phyloP scores from a whole-genome alignment of 2,113 vertebrate species.

The Cynocephalus volans region DNA sequence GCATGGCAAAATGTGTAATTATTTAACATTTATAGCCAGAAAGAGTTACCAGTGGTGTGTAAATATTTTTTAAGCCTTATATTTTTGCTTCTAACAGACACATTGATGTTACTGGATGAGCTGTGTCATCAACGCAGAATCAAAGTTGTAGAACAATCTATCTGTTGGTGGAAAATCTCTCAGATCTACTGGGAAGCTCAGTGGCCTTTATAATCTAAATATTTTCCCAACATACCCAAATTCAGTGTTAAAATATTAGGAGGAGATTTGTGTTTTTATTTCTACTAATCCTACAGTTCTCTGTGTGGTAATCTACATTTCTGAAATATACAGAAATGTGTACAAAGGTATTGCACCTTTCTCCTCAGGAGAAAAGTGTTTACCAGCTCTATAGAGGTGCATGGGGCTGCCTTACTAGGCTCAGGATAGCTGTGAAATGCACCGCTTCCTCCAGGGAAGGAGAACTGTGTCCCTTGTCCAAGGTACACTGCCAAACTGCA shows the following conservation, averaged over 20 bases:
- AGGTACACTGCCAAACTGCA: background rate
- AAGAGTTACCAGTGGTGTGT: background rate
- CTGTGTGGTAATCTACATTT: background rate
- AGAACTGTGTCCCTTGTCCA: background rate
- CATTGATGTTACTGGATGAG: background rate
- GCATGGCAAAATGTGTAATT: background rate
- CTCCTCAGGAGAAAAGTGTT: background rate
- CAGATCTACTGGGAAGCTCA: background rate
- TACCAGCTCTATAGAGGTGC: background rate
- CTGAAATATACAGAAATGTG: background rate
- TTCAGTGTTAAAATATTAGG: background rate
- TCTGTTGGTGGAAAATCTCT: background rate
- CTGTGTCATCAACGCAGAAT: background rate
- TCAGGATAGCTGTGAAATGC: background rate
- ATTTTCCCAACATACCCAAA: background rate
- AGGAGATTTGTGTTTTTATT: background rate
- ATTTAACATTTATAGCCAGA: background rate
- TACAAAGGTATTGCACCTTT: background rate
- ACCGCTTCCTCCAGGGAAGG: background rate
- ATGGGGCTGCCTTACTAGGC: rapidly evolving
- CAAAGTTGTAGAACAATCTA: background rate
- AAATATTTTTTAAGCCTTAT: background rate
- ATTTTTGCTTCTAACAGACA: background rate
- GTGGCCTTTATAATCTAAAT: background rate
- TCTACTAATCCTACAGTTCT: background rate